Base-by-base conservation (phyloP, 2,888 invertebrate genomes). In the Rhingia rostrata region DNA sequence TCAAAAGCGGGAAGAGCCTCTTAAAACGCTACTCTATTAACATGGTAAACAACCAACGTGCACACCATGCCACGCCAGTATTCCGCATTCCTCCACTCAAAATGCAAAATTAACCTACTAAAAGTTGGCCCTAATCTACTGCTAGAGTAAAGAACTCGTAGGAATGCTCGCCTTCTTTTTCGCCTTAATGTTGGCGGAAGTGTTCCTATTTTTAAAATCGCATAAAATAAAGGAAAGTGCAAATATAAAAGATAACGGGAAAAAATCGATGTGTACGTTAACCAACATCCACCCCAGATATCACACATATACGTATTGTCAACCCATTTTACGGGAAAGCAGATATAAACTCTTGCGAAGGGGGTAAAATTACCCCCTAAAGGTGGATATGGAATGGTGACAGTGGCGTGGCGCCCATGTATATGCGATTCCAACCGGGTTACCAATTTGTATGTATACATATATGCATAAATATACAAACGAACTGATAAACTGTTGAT, bases 171-270 rank as follows among this genome's bases (percentile, higher is more conserved):
- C 4, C 56, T 14, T 41, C n/a, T 30, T 32, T 9, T 22, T 39
- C 53, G 6, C 54, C 53, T 43, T 53, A 37, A 45, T 73, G 67
- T 64, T 77, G 70, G 64, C 77, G 77, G 82, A 82, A 82, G 72
- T 77, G 77, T 63, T 75, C 82, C 82, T 82, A 82, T 82, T 82
- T 82, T 82, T 72, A 77, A 82, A 22, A 81, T 64, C 60, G 66
- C 35, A 53, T 63, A 53, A 61, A 32, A 63, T 22, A 35, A 47
- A 47, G 69, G 69, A 81, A 82, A 77, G 82, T 82, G 58, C 70
- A 82, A 77, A 77, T 63, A 77, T 82, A 70, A 63, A 12, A 64
- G 63, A 64, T 69, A 51, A 22, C 22, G 22, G 22, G 22, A 47
- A 58, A 75, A 81, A 77, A 81, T 81, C 64, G 64, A 64, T 64